These are phyloP conservation scores for Callinectes sapidus DNA, from an alignment of 2,888 invertebrate species.

Conservation along the genomic window DNA sequence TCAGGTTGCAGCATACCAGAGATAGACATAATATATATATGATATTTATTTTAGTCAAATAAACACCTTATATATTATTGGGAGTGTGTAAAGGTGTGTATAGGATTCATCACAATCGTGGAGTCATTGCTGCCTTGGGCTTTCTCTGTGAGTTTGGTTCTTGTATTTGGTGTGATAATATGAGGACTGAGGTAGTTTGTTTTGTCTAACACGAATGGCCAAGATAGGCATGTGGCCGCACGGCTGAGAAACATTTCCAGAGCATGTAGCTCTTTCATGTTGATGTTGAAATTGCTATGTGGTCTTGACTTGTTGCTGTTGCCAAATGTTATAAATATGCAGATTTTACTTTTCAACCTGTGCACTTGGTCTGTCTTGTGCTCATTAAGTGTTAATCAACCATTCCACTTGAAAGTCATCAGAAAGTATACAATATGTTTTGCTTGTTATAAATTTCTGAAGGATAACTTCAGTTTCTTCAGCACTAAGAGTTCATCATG, in stretches of 20 bases:
- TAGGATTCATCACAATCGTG: constrained; percentile 34
- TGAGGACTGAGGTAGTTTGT: constrained; percentile 30
- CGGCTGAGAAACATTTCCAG: neutral
- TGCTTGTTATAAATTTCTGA: constrained; percentile 34
- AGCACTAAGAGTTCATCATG: neutral
- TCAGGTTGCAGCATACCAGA: constrained; percentile 38
- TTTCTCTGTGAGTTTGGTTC: constrained; percentile 16
- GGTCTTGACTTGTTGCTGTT: constrained; percentile 21
- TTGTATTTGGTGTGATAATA: constrained; percentile 40
- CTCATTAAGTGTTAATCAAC: constrained; percentile 33
- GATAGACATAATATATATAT: constrained; percentile 55
- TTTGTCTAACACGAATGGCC: constrained; percentile 8
- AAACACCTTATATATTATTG: constrained; percentile 51
- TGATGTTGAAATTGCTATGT: constrained; percentile 22
- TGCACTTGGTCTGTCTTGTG: constrained; percentile 13
- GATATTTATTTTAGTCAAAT: constrained; percentile 47
- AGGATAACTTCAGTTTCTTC: constrained; percentile 34
- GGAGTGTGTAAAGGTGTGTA: constrained; percentile 47
- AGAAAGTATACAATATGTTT: constrained; percentile 40
- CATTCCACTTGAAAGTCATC: constrained; percentile 50
- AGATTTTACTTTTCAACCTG: constrained; percentile 26
- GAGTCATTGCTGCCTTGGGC: constrained; percentile 36
- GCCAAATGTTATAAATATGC: neutral
- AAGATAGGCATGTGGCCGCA: neutral
- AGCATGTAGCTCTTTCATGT: constrained; percentile 26